A percentile compares a stretch with the other conserved stretches of the same genome.
Evolutionary conservation across 2,113 vertebrate species (phyloP).

Genomic region (Oryzias curvinotus): DNA sequence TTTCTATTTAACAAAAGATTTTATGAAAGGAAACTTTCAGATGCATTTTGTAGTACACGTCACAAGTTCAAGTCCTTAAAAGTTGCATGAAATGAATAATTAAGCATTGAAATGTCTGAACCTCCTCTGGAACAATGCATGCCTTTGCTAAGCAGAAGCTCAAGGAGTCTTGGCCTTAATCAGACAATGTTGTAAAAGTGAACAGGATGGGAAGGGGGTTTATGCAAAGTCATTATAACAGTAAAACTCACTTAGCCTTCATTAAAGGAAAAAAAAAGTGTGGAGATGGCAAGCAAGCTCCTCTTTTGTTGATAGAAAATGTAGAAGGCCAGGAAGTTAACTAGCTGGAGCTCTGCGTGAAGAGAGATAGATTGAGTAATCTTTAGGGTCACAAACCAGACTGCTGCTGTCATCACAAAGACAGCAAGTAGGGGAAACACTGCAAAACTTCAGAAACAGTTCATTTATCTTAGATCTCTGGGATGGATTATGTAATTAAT

Average conservation of each 20-base stretch:
- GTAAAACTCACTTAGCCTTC: constrained; percentile 60
- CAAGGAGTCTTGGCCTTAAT: constrained; percentile 42
- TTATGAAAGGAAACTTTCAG: constrained; percentile 3
- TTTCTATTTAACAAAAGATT: constrained; percentile 7
- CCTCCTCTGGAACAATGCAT: constrained; percentile 9
- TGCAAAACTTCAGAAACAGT: constrained; percentile 33
- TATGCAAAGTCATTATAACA: constrained; percentile 57
- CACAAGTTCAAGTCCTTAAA: constrained; percentile 34
- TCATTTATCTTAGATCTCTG: constrained; percentile 36
- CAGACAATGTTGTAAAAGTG: constrained; percentile 42
- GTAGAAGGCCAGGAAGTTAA: constrained; percentile 42
- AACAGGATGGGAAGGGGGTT: constrained; percentile 34
- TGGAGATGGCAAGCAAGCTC: constrained; percentile 27
- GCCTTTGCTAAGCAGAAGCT: constrained; percentile 33
- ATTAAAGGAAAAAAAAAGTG: constrained; percentile 38
- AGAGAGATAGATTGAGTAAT: constrained; percentile 31
- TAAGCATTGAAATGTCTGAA: constrained; percentile 40
- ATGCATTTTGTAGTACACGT: constrained; percentile 11
- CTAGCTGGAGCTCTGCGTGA: constrained; percentile 16
- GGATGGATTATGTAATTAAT: constrained; percentile 36
- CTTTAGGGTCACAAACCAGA: constrained; percentile 59
- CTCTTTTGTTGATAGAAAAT: constrained; percentile 42
- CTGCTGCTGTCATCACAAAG: constrained; percentile 41
- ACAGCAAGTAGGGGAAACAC: constrained; percentile 28
- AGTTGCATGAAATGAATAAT: constrained; percentile 56